These are phyloP conservation scores for Sebastes steindachneri DNA, from an alignment of 2,797 vertebrate species.

Conservation along the genomic window DNA sequence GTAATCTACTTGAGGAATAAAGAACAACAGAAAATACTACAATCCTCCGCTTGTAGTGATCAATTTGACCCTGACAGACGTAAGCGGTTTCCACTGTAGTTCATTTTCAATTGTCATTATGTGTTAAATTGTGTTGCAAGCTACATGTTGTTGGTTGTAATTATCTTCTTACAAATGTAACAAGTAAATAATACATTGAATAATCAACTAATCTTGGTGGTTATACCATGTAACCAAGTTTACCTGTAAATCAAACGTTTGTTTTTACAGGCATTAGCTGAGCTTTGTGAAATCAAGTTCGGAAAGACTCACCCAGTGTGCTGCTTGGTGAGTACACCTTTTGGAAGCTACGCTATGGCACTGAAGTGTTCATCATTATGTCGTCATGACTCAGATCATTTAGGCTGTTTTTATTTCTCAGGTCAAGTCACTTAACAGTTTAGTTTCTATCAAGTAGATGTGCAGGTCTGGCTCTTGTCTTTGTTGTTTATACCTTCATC, in stretches of 20 bases:
- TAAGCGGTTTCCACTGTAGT: no score
- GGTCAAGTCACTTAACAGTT: not conserved
- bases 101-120: no score
- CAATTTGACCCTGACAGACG: no score
- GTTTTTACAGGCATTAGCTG: conserved; percentile 91
- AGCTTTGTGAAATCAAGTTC: conserved; percentile 98
- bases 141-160: not conserved
- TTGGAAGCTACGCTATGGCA: not conserved
- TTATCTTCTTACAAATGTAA: not conserved
- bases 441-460: not conserved
- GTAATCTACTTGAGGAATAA: no score
- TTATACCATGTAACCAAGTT: not conserved
- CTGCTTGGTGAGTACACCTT: conserved; percentile 87
- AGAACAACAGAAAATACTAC: no score
- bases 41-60: no score
- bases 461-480: not conserved
- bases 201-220: not conserved
- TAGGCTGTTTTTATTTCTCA: not conserved
- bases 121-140: no score
- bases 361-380: not conserved
- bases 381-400: not conserved
- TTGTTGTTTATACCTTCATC: conserved; percentile 4
- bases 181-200: not conserved
- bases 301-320: conserved; percentile 97
- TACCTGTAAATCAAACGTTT: not conserved